Base-by-base conservation (phyloP, 2,113 vertebrate species). In the Strigops habroptila region DNA sequence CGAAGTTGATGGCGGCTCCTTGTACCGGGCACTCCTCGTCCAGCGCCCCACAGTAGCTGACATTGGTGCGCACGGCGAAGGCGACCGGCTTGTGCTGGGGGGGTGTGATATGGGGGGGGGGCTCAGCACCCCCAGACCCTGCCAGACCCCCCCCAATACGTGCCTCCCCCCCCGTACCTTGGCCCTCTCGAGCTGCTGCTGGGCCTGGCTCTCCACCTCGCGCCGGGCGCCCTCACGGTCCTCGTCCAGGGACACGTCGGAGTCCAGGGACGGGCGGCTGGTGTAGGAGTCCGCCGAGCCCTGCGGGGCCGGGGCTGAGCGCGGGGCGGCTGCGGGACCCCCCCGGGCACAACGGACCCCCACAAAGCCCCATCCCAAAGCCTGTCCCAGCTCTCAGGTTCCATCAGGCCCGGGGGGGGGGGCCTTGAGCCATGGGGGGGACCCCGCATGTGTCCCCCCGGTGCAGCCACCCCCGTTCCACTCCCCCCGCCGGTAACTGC, bases 281-380 rank as follows among this genome's bases (percentile, higher is more conserved):
- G 99, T 99, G 93, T 99, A 99, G 93, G 99, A 99, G 98, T 99
- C 99, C 39, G 99, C 99, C 93, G 99, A 99, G 96, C 99, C 99
- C 99, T 99, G 97, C 22, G 84, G 78, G 59, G 16, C 28, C 9
- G 35, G 74, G 52, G 39, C n/a, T 41, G 25, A 70, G 93, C 76
- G 83, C 75, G 2, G 23, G 57, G 55, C 57, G 78, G 89, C 53
- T 69, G 68, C 0, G 2, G 37, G 48, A 28, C 14, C 28, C 28
- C 52, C 52, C n/a, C n/a, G n/a, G 52, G 28, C 52, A 18, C 52
- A 30, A 67, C 37, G 24, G 18, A 7, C 65, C 63, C 62, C 31
- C 27, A 0, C 14, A 27, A 15, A 10, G 6, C 52, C 52, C 28
- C 52, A 11, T 53, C 52, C 52, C 17, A 30, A 53, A 53, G 52